Conservation (phyloP, 1,140 invertebrate species). For the Dufourea novaeangliae region DNA sequence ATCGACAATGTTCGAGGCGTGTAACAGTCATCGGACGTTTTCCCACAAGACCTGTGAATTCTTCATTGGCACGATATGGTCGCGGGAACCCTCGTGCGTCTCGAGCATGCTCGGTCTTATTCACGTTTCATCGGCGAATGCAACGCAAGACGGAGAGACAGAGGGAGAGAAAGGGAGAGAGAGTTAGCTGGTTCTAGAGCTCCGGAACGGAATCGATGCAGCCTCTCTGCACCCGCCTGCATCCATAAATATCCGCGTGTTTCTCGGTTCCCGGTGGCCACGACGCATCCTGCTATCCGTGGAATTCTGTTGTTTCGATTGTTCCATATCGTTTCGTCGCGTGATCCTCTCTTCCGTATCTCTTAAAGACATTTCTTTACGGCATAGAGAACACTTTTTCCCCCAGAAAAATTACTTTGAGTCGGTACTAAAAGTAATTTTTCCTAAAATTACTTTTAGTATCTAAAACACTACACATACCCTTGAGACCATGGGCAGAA, state of each 20-base stretch:
- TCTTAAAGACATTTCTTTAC: too few species aligned
- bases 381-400: too few species aligned
- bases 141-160: not conserved
- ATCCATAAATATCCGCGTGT: slow-evolving; percentile 39
- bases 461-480: too few species aligned
- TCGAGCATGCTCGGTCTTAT: slow-evolving; percentile 12
- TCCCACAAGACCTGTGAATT: not conserved
- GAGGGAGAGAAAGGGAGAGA: too few species aligned
- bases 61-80: not conserved
- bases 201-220: not conserved
- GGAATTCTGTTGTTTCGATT: slow-evolving; percentile 13
- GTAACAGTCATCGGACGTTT: not conserved
- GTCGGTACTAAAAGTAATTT: too few species aligned
- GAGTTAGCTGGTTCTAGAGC: too few species aligned
- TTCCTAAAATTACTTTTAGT: too few species aligned
- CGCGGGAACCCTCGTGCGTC: not conserved
- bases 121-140: not conserved
- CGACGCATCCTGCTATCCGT: not conserved
- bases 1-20: not conserved
- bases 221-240: slow-evolving; percentile 1
- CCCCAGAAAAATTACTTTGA: too few species aligned
- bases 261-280: slow-evolving; percentile 2
- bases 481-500: too few species aligned
- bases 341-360: too few species aligned
- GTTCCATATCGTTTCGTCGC: not conserved